Conservation (phyloP, 2,113 vertebrate genomes). For the Prietella phreatophila region DNA sequence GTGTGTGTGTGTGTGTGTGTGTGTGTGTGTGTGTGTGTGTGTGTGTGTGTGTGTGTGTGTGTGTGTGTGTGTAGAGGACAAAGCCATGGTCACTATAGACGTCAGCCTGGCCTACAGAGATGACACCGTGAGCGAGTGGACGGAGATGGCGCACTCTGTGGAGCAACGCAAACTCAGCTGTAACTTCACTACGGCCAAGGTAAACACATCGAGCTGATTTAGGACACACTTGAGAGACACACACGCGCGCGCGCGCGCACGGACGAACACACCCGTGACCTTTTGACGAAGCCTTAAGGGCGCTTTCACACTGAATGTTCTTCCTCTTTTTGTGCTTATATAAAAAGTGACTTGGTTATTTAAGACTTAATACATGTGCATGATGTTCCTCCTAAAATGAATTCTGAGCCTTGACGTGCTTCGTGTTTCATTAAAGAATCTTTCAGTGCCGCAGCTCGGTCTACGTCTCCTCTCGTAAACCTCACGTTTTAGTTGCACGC, state of each 20-base stretch:
- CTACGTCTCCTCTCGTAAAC: neutral
- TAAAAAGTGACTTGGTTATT: neutral
- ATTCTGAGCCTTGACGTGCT: neutral
- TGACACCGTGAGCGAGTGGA: conserved; percentile 79
- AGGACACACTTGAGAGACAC: neutral
- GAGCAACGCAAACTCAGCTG: conserved; percentile 91
- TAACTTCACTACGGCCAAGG: conserved; percentile 83
- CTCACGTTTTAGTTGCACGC: neutral
- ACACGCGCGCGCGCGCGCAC: neutral
- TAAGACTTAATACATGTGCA: neutral
- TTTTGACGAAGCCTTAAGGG: too few relatives aligned
- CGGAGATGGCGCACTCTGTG: conserved; percentile 84
- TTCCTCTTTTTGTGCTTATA: neutral
- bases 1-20: too few relatives aligned
- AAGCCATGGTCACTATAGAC: conserved; percentile 83
- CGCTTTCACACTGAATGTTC: too few relatives aligned
- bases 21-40: neutral
- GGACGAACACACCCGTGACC: neutral
- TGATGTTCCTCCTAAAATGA: neutral
- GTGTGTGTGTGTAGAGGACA: conserved; percentile 74
- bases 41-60: conserved; percentile 5
- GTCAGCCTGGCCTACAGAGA: conserved; percentile 90
- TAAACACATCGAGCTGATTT: conserved; percentile 57
- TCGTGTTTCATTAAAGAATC: neutral
- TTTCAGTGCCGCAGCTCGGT: too few relatives aligned